Percentiles rank a stretch among this genome's conserved stretches.
Conservation (phyloP, 2,113 vertebrate species). For the Hippopotamus amphibius region DNA sequence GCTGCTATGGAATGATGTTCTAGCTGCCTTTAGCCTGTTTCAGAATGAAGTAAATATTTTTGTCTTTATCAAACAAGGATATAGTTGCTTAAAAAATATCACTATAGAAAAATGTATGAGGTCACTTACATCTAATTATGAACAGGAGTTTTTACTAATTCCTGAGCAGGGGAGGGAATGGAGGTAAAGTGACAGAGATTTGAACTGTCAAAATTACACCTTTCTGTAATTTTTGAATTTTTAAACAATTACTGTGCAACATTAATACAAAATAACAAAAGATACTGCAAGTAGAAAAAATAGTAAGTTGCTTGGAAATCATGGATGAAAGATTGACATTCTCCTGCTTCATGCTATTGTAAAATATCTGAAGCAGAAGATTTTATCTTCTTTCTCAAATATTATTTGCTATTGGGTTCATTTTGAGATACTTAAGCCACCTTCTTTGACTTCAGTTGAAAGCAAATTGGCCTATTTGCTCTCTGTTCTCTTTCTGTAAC, state of each 20-base stretch:
- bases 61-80: not conserved
- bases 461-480: not conserved
- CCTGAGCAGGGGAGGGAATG: not conserved
- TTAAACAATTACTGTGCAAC: not conserved
- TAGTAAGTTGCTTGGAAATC: not conserved
- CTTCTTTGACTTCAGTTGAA: not conserved
- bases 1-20: not conserved
- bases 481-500: not conserved
- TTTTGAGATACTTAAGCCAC: conserved; percentile 34
- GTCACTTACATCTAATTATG: not conserved
- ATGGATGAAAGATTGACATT: not conserved
- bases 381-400: not conserved
- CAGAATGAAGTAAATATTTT: not conserved
- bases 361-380: conserved; percentile 7
- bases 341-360: not conserved
- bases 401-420: not conserved
- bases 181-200: not conserved
- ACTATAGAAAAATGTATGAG: not conserved
- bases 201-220: not conserved
- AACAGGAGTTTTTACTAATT: not conserved
- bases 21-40: not conserved
- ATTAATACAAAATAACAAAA: not conserved
- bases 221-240: not conserved
- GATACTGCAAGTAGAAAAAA: not conserved
- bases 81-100: not conserved